A percentile compares a stretch with the other conserved stretches of the same genome.
Conservation (phyloP, 2,113 vertebrate genomes). For the Spermophilus dauricus region DNA sequence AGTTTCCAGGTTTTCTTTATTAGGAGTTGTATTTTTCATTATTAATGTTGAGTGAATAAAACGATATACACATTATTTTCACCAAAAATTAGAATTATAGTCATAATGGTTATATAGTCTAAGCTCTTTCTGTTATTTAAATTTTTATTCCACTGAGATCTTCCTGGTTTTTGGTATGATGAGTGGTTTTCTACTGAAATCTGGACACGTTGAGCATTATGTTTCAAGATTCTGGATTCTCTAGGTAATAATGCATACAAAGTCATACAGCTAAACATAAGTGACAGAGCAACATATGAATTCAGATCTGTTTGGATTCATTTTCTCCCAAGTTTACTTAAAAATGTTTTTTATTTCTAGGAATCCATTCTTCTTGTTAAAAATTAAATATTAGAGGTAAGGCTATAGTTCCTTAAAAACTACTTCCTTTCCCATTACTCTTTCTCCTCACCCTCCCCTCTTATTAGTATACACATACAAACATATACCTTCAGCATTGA, state of each 20-base stretch:
- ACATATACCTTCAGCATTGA: not conserved
- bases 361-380: not conserved
- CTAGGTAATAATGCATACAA: not conserved
- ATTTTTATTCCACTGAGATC: too few relatives aligned
- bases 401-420: not conserved
- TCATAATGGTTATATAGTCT: too few relatives aligned
- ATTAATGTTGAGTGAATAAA: too few relatives aligned
- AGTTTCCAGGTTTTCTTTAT: too few relatives aligned
- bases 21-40: too few relatives aligned
- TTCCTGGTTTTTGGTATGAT: too few relatives aligned
- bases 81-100: too few relatives aligned
- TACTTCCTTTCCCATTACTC: not conserved
- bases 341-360: not conserved
- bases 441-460: not conserved
- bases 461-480: not conserved
- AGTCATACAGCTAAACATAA: not conserved
- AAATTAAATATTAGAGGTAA: not conserved
- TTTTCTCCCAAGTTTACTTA: not conserved
- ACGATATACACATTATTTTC: too few relatives aligned
- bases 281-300: not conserved
- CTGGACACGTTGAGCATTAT: too few relatives aligned
- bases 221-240: too few relatives aligned
- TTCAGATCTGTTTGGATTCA: not conserved
- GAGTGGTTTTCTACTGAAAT: too few relatives aligned
- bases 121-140: too few relatives aligned